Percentiles rank a stretch among this genome's conserved stretches.
Evolutionary conservation across 2,888 invertebrate species (phyloP).

Genomic region (Ctena decussata): DNA sequence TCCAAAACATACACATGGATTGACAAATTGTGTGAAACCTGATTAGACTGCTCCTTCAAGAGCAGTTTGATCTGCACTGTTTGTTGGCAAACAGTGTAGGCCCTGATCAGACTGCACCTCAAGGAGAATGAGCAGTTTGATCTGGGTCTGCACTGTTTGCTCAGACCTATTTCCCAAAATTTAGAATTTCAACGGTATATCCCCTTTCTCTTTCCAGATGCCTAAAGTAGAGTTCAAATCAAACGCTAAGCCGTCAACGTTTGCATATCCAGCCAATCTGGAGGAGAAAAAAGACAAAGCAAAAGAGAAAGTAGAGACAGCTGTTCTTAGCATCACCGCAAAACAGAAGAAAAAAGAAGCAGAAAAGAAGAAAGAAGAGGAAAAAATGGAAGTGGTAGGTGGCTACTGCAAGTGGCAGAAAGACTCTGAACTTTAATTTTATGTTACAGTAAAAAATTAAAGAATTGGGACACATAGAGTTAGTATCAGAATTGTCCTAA

Average conservation of each 20-base stretch:
- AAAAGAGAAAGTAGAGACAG: constrained; percentile 98
- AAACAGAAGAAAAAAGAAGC: constrained; percentile 91
- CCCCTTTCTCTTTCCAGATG: constrained; percentile 85
- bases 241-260: constrained; percentile 97
- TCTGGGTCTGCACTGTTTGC: background rate
- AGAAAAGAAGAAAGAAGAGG: constrained; percentile 90
- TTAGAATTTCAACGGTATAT: too few species aligned
- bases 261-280: constrained; percentile 98
- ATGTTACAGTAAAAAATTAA: too few species aligned
- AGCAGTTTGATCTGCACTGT: too few species aligned
- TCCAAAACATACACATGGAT: too few species aligned
- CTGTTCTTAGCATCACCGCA: constrained; percentile 98
- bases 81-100: background rate
- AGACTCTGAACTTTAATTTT: too few species aligned
- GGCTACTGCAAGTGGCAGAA: too few species aligned
- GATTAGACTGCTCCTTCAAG: too few species aligned
- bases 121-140: background rate
- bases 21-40: too few species aligned
- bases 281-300: constrained; percentile 99
- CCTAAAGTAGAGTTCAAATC: constrained; percentile 95
- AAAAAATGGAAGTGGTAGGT: constrained; percentile 95
- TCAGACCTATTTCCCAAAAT: too few species aligned
- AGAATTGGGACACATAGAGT: too few species aligned
- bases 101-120: background rate
- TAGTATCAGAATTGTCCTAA: too few species aligned